phyloP scores from a whole-genome alignment of 2,113 vertebrate genomes.

The Pogona vitticeps region DNA sequence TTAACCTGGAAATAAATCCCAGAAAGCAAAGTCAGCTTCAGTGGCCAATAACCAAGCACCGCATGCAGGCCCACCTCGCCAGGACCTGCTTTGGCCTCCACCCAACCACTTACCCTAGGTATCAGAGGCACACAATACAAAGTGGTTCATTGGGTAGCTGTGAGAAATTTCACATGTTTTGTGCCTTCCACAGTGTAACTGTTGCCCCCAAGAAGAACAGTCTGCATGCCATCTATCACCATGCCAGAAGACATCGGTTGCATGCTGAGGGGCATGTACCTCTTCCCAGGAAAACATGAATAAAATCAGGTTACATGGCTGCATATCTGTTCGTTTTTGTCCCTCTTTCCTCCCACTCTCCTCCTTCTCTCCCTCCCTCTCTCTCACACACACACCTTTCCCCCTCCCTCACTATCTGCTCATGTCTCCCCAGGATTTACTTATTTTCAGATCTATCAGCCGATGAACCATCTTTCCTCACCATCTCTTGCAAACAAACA shows the following conservation, averaged over 20 bases:
- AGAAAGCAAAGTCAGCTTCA: not conserved
- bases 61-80: too few species aligned
- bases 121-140: not conserved
- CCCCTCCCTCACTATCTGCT: not conserved
- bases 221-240: too few species aligned
- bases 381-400: not conserved
- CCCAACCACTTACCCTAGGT: not conserved
- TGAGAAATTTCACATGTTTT: not conserved
- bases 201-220: not conserved
- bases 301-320: slow-evolving; percentile 22
- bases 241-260: too few species aligned
- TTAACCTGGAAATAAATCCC: not conserved
- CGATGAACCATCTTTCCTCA: not conserved
- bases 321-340: slow-evolving; percentile 4
- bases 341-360: slow-evolving; percentile 9
- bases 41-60: not conserved
- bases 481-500: not conserved
- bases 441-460: not conserved
- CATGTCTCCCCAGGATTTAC: not conserved
- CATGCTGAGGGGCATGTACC: too few species aligned
- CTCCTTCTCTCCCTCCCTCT: slow-evolving; percentile 2
- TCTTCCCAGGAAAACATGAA: not conserved
- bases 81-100: not conserved
- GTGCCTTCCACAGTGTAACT: not conserved
- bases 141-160: not conserved